Evolutionary conservation across 2,888 invertebrate species (phyloP).

Genomic region (Thyatira batis): DNA sequence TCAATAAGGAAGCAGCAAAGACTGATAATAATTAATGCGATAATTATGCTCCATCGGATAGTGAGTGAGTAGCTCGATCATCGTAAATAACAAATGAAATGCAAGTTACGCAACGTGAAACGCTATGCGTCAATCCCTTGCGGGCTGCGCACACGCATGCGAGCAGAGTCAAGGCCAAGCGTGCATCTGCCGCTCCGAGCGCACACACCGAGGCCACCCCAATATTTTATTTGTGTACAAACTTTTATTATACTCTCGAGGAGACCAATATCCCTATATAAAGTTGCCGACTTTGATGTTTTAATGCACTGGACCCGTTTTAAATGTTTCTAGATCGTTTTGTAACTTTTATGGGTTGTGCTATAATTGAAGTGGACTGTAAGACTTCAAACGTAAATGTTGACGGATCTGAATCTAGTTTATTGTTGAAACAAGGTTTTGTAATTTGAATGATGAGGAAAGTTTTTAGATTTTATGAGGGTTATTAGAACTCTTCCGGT

Average conservation of each 20-base stretch:
- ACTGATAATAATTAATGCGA: background rate
- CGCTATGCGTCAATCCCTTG: constrained; percentile 24
- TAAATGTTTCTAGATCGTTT: background rate
- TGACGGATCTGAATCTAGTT: background rate
- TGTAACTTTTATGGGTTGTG: background rate
- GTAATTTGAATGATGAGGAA: no score
- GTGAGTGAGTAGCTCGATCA: background rate
- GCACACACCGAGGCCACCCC: constrained; percentile 39
- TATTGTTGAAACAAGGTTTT: background rate
- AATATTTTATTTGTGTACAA: constrained; percentile 43
- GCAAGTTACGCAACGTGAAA: background rate
- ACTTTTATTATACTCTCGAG: constrained; percentile 35
- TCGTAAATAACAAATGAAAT: background rate
- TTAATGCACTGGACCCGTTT: background rate
- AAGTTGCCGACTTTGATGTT: constrained; percentile 7
- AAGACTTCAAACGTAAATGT: background rate
- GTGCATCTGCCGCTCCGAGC: constrained; percentile 40
- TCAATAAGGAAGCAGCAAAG: background rate
- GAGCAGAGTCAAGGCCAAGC: constrained; percentile 45
- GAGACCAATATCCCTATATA: constrained; percentile 16
- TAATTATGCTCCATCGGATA: background rate
- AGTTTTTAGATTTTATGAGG: no score
- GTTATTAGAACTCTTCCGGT: background rate
- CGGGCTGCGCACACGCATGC: constrained; percentile 19
- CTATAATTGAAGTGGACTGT: background rate